Base-by-base conservation (phyloP, 2,888 invertebrate species). In the Tyria jacobaeae region DNA sequence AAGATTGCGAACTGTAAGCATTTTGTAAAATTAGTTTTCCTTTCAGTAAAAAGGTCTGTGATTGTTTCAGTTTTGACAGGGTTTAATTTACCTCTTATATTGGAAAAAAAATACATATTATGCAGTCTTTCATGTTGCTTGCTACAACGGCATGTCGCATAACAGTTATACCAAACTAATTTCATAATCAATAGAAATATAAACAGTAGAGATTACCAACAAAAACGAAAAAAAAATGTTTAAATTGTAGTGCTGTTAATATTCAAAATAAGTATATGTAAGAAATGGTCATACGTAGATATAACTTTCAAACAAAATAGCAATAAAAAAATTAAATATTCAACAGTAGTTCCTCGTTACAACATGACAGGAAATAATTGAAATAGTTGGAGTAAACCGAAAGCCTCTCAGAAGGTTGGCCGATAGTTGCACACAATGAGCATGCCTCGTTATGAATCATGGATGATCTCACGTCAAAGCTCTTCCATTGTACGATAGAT, bases 301-400 rank as follows among this genome's bases (percentile, higher is more conserved):
- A 24, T 6, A 37, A 52, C 21, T 21, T 37, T 15, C 47, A 35
- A 49, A 17, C 27, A n/a, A 35, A 15, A 15, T 25, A 39, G 14
- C 25, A 41, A 17, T 41, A 25, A 14, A n/a, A 25, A 9, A 25
- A 37, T 25, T 54, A n/a, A 54, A 39, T 27, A 24, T 47, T 15
- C 25, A 54, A 6, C 41, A 24, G 27, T 15, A 34, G 10, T 21
- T 44, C 55, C n/a, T 62, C 17, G 48, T 67, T 49, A 55, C 52
- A 51, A 67, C 59, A 21, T 60, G 39, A 61, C 56, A 55, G 75
- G 75, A 76, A 76, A 70, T 69, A 54, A 51, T 64, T 74, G 25
- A 51, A 62, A 66, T 66, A 50, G 25, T 37, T 60, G 27, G 35
- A 27, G 44, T 27, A 56, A 27, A 57, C 39, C 51, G 35, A 61